Evolutionary conservation across 2,888 invertebrate genomes (phyloP).

Genomic region (Platycnemis pennipes): DNA sequence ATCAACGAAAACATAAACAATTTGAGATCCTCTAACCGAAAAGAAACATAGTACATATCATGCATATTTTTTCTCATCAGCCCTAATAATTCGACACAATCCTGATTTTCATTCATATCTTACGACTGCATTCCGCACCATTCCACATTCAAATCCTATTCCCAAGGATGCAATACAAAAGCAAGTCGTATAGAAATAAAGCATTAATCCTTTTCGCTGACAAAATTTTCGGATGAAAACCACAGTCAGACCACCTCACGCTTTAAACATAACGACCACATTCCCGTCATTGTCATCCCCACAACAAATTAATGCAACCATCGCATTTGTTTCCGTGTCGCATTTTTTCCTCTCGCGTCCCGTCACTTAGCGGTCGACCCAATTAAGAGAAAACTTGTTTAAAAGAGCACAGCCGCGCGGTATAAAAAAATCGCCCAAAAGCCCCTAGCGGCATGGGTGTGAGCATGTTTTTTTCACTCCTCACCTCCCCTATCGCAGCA

Average conservation of each 20-base stretch:
- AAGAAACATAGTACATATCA: no score
- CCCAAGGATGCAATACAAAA: not conserved
- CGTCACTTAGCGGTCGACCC: constrained; percentile 46
- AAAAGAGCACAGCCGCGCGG: not conserved
- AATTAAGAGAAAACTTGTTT: constrained; percentile 43
- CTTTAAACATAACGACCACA: not conserved
- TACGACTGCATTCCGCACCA: not conserved
- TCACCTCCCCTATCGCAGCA: no score
- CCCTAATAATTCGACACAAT: no score
- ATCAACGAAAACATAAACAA: no score
- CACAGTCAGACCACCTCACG: not conserved
- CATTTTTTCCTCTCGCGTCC: constrained; percentile 6
- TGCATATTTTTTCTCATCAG: no score
- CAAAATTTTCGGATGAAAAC: not conserved
- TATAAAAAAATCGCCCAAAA: not conserved
- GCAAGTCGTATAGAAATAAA: not conserved
- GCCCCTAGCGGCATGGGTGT: not conserved
- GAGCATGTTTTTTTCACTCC: not conserved
- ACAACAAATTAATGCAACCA: not conserved
- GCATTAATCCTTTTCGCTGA: not conserved
- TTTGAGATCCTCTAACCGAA: no score
- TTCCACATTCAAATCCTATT: not conserved
- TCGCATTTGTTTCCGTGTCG: not conserved
- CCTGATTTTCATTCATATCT: not conserved
- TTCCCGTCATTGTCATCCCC: not conserved